Conservation (phyloP, 1,140 invertebrate genomes). For the Drosophila ambigua region DNA sequence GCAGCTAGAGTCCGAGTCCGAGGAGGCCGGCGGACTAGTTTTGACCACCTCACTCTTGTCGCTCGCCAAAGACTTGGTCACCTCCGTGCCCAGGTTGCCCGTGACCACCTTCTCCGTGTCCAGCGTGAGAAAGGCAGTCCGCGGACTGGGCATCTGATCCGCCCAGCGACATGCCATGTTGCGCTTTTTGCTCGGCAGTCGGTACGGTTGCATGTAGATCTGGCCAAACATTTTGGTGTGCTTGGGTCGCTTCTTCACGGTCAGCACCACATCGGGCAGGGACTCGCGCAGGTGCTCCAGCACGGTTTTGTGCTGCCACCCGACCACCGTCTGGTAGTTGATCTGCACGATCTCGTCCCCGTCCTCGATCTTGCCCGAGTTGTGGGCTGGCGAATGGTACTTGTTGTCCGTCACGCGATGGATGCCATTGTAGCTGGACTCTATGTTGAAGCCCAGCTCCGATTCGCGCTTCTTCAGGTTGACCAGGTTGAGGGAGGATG, state of each 20-base stretch:
- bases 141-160: conserved; percentile 86
- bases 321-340: conserved; percentile 96
- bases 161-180: conserved; percentile 87
- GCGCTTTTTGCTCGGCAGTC: conserved; percentile 90
- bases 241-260: conserved; percentile 92
- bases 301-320: conserved; percentile 94
- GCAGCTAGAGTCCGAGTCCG: conserved; percentile 80
- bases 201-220: conserved; percentile 91
- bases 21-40: conserved; percentile 63
- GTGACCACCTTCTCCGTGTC: conserved; percentile 85
- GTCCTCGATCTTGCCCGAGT: conserved; percentile 94
- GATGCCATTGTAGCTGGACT: conserved; percentile 93
- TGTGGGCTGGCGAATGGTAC: conserved; percentile 92
- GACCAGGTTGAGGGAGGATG: conserved; percentile 93
- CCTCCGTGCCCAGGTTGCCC: conserved; percentile 7
- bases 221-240: conserved; percentile 93
- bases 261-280: conserved; percentile 91
- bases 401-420: conserved; percentile 93
- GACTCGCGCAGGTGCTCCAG: conserved; percentile 90
- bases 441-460: conserved; percentile 92
- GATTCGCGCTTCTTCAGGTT: conserved; percentile 93
- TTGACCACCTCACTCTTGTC: conserved; percentile 17
- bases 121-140: conserved; percentile 86
- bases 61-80: conserved; percentile 1
- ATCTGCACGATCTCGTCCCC: conserved; percentile 97